phyloP scores from a whole-genome alignment of 2,113 vertebrate genomes.

The Laterallus jamaicensis region DNA sequence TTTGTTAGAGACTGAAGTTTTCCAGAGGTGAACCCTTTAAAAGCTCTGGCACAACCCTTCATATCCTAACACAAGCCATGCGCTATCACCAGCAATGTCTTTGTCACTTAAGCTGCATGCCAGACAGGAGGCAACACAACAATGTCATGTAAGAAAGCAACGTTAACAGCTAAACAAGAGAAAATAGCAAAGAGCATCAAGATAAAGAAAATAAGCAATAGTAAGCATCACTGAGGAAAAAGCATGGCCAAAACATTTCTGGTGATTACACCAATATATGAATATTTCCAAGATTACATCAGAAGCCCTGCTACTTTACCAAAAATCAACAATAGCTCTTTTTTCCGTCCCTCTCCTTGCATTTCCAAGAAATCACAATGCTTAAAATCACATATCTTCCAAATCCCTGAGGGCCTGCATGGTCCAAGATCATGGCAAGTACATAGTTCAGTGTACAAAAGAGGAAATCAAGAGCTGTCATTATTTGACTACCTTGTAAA shows the following conservation, averaged over 20 bases:
- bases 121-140: not conserved
- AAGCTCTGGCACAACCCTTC: not conserved
- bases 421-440: not conserved
- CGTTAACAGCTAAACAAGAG: not conserved
- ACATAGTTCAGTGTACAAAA: not conserved
- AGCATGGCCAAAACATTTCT: accelerated
- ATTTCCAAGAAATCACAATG: not conserved
- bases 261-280: not conserved
- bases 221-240: not conserved
- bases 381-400: not conserved
- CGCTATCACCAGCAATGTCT: not conserved
- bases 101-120: not conserved
- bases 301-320: not conserved
- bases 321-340: not conserved
- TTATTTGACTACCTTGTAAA: not conserved
- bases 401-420: not conserved
- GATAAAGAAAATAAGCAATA: not conserved
- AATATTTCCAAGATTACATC: not conserved
- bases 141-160: not conserved
- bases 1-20: not conserved
- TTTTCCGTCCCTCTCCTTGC: not conserved
- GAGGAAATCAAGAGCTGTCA: not conserved
- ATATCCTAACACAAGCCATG: not conserved
- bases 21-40: not conserved
- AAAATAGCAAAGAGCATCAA: not conserved